phyloP scores from a whole-genome alignment of 2,797 vertebrate species.

The Phrynocephalus vlangalii region DNA sequence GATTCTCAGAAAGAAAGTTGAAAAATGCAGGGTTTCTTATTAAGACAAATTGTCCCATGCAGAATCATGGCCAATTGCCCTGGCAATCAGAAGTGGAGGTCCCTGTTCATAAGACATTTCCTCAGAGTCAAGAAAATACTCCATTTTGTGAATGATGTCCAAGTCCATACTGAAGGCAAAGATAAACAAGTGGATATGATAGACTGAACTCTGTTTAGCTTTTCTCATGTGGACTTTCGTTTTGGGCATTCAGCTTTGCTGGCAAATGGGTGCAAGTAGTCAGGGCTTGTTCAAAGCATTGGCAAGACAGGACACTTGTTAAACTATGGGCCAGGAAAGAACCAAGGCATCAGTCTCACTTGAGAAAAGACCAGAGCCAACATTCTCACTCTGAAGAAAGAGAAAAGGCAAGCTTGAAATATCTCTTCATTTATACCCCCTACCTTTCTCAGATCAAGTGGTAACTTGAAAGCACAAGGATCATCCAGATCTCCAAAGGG shows the following conservation, averaged over 20 bases:
- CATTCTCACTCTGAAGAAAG: not conserved
- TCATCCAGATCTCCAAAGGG: not conserved
- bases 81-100: not conserved
- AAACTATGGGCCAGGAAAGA: not conserved
- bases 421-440: not conserved
- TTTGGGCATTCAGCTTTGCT: not conserved
- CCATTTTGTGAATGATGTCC: no score
- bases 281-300: not conserved
- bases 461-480: not conserved
- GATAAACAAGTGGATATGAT: not conserved
- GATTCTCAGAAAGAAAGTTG: not conserved
- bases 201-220: not conserved
- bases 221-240: not conserved
- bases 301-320: not conserved
- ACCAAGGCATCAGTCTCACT: not conserved
- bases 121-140: not conserved
- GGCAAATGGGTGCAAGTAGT: no score
- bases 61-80: not conserved
- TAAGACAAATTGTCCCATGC: not conserved
- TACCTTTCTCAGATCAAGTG: not conserved
- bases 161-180: not conserved
- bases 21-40: not conserved
- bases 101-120: not conserved
- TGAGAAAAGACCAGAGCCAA: not conserved
- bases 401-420: not conserved